These are phyloP conservation scores for Paracentrotus lividus DNA, from an alignment of 53 echinoderm and acorn worm genomes.

Conservation along the genomic window DNA sequence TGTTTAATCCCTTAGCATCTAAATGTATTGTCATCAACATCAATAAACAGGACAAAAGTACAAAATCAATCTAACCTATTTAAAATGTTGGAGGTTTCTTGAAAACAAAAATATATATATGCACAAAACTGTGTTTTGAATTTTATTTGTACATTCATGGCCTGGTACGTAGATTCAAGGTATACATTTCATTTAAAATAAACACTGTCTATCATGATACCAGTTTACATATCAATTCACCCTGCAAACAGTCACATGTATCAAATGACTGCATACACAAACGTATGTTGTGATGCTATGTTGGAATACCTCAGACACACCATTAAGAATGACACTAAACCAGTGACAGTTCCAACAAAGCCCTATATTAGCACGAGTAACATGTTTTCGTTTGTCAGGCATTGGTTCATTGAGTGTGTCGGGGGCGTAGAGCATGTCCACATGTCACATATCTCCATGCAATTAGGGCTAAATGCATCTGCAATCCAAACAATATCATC, in stretches of 20 bases:
- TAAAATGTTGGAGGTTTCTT: not conserved
- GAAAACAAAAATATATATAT: not conserved
- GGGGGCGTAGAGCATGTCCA: conserved; percentile 13
- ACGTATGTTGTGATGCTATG: not conserved
- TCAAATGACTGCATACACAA: conserved; percentile 2
- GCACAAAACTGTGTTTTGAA: not conserved
- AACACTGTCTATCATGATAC: not conserved
- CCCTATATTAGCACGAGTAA: too few species aligned
- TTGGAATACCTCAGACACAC: too few species aligned
- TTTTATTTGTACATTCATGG: not conserved
- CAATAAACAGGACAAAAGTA: too few species aligned
- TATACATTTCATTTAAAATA: not conserved
- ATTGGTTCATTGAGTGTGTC: too few species aligned
- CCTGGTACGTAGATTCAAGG: too few species aligned
- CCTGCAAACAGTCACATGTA: not conserved
- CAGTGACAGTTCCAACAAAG: too few species aligned
- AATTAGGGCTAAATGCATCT: conserved; percentile 19
- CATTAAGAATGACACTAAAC: too few species aligned
- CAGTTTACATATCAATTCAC: not conserved
- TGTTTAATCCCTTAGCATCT: too few species aligned
- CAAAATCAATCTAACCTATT: not conserved
- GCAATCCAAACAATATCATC: conserved; percentile 45
- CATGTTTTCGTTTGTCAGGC: too few species aligned
- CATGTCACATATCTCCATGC: not conserved
- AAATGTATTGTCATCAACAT: too few species aligned